Evolutionary conservation across 1,140 invertebrate genomes (phyloP), one percentile per base, ranked within the genome.

Genomic region (Diabrotica virgifera): DNA sequence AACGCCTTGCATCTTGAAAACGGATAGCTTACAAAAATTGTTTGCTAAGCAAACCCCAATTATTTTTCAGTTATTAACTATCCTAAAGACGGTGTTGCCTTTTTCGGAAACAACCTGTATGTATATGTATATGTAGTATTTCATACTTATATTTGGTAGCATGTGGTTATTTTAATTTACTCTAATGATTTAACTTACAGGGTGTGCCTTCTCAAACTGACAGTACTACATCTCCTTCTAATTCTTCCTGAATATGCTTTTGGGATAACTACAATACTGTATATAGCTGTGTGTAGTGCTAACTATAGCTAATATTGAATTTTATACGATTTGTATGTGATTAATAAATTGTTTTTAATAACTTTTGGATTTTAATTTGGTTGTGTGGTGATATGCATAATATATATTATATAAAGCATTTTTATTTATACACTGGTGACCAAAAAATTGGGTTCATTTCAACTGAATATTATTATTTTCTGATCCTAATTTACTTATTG

Each of bases 181-280:
- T 63, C 57, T 56, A 54, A 46, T 13, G n/a, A 63, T 60, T 67
- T 64, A 51, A 67, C 66, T 67, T 67, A 46, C 66, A 67, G 66
- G 66, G 63, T 57, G 58, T 40, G 37, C 52, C 61, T 67, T 60
- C 62, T 55, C 40, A 63, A 59, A 63, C 51, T 63, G 62, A 67
- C 57, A 67, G 35, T 56, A 64, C 66, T 64, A 56, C 65, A 54
- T 60, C 38, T 59, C 46, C 63, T 37, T 55, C 63, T 37, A 55
- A 53, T 40, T 52, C 52, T 64, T 52, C 52, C 59, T 46, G 40
- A 46, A 5, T 13, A 24, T 36, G 40, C 52, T 60, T 58, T 36
- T 63, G 38, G 66, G 66, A 58, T 60, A 50, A 51, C 56, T 59
- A 11, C 37, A 24, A 24, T 24, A 24, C 24, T 24, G 24, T 24